A percentile compares a stretch with the other conserved stretches of the same genome.
phyloP scores from a whole-genome alignment of 2,888 invertebrate genomes.

The Campopleginae sp. region DNA sequence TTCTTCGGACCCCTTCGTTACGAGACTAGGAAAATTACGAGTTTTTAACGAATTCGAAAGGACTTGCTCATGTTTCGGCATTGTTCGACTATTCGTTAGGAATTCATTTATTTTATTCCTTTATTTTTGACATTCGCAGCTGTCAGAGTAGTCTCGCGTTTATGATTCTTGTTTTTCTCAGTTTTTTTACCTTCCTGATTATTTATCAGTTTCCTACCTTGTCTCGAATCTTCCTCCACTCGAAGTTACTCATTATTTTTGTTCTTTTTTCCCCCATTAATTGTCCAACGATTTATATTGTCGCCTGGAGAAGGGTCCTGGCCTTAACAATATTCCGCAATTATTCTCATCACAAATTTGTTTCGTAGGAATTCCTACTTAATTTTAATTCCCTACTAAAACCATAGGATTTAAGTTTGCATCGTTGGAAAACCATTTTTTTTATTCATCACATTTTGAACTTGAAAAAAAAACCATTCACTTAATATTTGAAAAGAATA shows the following conservation, averaged over 20 bases:
- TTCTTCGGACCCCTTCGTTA: background rate
- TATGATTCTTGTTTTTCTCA: background rate
- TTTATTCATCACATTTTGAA: background rate
- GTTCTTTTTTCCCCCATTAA: background rate
- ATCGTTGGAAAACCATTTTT: background rate
- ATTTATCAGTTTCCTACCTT: too few species aligned
- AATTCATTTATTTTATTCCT: background rate
- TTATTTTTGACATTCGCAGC: background rate
- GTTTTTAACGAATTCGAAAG: background rate
- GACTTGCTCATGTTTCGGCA: background rate
- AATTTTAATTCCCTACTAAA: background rate
- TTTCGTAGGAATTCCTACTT: background rate
- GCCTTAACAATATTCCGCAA: background rate
- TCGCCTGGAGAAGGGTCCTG: background rate
- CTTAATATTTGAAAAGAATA: background rate
- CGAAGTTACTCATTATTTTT: conserved; percentile 7
- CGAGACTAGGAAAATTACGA: background rate
- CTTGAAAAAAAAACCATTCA: background rate
- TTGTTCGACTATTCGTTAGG: conserved; percentile 8
- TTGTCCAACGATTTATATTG: background rate
- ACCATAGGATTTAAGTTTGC: background rate
- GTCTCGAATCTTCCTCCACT: background rate
- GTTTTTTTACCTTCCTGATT: conserved; percentile 29
- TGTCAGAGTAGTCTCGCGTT: background rate
- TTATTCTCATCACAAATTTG: background rate